phyloP scores from a whole-genome alignment of 2,797 vertebrate genomes.

The Cirrhinus molitorella region DNA sequence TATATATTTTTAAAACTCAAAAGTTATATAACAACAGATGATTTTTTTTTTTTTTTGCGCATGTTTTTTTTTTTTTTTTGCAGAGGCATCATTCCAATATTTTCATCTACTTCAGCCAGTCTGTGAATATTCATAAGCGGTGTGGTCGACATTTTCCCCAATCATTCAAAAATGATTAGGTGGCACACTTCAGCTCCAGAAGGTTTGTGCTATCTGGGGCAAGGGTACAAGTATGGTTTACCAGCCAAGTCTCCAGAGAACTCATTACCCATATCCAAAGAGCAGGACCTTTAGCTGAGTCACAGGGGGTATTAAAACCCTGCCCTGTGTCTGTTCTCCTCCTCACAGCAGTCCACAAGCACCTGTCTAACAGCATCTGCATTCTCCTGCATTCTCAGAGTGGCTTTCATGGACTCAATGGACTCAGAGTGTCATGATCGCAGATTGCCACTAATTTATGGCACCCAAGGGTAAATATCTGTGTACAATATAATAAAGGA shows the following conservation, averaged over 20 bases:
- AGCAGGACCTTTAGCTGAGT: conserved; percentile 64
- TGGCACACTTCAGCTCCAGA: conserved; percentile 49
- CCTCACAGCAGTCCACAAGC: conserved; percentile 4
- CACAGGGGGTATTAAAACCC: conserved; percentile 45
- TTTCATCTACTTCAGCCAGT: conserved; percentile 10
- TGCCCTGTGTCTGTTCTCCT: neutral
- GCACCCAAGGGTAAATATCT: conserved; percentile 23
- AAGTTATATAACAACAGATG: too few species aligned
- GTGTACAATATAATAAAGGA: neutral
- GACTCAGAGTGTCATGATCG: neutral
- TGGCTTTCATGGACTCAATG: neutral
- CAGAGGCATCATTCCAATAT: conserved; percentile 30
- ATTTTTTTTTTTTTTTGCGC: conserved; percentile 5
- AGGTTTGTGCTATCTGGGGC: conserved; percentile 72
- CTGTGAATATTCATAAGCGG: conserved; percentile 53
- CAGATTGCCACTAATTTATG: neutral
- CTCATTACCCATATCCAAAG: conserved; percentile 81
- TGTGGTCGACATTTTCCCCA: conserved; percentile 10
- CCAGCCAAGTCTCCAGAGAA: conserved; percentile 75
- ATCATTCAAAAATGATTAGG: conserved; percentile 62
- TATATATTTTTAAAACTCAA: neutral
- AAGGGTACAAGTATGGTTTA: conserved; percentile 75
- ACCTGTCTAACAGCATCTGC: neutral
- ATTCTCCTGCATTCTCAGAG: neutral
- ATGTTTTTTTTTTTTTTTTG: conserved; percentile 33